Percentiles rank a stretch among this genome's conserved stretches.
These are phyloP conservation scores for Lacerta viridis DNA, from an alignment of 2,797 vertebrate species.

Conservation along the genomic window DNA sequence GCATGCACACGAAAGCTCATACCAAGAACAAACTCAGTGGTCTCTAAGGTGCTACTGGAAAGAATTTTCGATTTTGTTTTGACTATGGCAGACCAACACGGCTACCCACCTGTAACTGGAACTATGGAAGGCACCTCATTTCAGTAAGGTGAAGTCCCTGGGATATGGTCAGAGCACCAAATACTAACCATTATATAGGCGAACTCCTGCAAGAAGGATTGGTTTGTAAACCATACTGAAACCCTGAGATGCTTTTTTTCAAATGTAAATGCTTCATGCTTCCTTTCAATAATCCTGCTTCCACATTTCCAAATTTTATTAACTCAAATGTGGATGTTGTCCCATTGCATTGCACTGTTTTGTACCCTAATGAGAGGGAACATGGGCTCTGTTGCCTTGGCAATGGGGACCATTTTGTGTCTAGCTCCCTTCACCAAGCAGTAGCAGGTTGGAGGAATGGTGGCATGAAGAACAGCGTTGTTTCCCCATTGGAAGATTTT, in stretches of 20 bases:
- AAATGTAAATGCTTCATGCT: fast-evolving
- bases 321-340: background rate
- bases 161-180: constrained; percentile 1
- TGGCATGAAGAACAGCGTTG: background rate
- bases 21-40: too few species aligned
- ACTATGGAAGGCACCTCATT: background rate
- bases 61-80: too few species aligned
- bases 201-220: background rate
- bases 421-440: background rate
- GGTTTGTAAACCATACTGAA: constrained; percentile 8
- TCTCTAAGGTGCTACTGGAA: too few species aligned
- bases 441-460: background rate
- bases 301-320: background rate
- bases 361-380: background rate
- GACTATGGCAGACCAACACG: too few species aligned
- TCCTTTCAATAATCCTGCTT: fast-evolving
- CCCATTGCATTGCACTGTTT: background rate
- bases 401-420: background rate
- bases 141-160: background rate
- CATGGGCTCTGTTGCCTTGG: background rate
- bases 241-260: background rate
- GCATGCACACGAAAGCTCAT: too few species aligned
- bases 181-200: background rate
- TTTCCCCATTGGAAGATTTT: background rate
- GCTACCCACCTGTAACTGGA: too few species aligned